Percentiles rank a stretch among this genome's conserved stretches.
Conservation (phyloP, 2,797 vertebrate species). For the Sebastes ruberrimus region DNA sequence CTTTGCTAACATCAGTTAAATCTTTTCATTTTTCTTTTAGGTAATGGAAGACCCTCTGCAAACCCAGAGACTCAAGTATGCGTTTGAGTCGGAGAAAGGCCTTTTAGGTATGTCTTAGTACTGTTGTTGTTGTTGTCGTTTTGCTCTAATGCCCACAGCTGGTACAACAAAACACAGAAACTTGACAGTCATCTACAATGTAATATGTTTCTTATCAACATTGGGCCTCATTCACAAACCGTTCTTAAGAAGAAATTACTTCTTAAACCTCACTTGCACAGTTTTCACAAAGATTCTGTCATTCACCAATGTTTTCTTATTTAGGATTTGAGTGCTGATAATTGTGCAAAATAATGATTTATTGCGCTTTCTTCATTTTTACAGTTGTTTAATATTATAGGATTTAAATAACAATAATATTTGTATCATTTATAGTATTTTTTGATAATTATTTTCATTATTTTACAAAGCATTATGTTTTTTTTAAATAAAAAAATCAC, state of each 20-base stretch:
- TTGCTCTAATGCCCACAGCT: not conserved
- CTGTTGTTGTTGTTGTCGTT: not conserved
- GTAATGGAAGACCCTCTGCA: slow-evolving; percentile 96
- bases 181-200: not conserved
- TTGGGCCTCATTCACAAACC: not conserved
- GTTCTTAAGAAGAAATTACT: too few relatives aligned
- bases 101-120: slow-evolving; percentile 87
- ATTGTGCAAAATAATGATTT: not conserved
- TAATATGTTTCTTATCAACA: not conserved
- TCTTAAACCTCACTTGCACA: too few relatives aligned
- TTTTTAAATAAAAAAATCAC: too few relatives aligned
- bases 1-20: not conserved
- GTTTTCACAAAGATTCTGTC: too few relatives aligned
- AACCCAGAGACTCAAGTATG: slow-evolving; percentile 93
- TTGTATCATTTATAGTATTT: too few relatives aligned
- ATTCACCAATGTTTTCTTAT: not conserved
- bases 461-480: too few relatives aligned
- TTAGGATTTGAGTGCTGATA: not conserved
- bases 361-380: too few relatives aligned
- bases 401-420: too few relatives aligned
- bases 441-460: too few relatives aligned
- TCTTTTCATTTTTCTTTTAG: slow-evolving; percentile 42
- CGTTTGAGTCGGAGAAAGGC: slow-evolving; percentile 97
- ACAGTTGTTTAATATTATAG: not conserved
- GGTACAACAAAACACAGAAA: too few relatives aligned